A percentile compares a stretch with the other conserved stretches of the same genome.
These are phyloP conservation scores for Megatriorchis doriae DNA, from an alignment of 2,113 vertebrate genomes.

Conservation along the genomic window DNA sequence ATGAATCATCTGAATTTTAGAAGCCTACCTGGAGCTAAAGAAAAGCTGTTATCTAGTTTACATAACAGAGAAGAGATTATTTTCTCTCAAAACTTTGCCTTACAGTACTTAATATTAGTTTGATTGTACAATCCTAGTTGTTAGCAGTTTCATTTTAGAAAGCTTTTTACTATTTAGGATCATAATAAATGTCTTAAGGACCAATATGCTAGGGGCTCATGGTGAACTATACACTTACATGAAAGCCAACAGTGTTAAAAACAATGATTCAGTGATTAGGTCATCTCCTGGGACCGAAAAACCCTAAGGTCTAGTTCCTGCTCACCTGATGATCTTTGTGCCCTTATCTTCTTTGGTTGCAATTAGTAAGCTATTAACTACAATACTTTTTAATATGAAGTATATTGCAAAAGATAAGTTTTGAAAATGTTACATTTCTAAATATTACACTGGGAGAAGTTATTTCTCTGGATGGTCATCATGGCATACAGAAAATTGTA, in stretches of 20 bases:
- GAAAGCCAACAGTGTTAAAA: background rate
- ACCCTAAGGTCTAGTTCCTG: background rate
- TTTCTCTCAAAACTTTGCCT: background rate
- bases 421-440: background rate
- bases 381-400: background rate
- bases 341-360: background rate
- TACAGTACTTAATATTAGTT: background rate
- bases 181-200: background rate
- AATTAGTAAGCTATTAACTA: background rate
- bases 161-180: background rate
- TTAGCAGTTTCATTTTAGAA: background rate
- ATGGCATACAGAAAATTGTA: background rate
- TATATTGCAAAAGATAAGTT: background rate
- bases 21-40: background rate
- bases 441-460: background rate
- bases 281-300: background rate
- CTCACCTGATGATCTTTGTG: background rate
- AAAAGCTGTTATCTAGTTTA: background rate
- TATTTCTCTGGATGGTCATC: background rate
- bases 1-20: background rate
- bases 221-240: background rate
- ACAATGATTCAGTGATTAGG: background rate
- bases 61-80: background rate
- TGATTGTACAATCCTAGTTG: background rate
- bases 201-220: background rate